A percentile compares a stretch with the other conserved stretches of the same genome.
phyloP scores from a whole-genome alignment of 2,888 invertebrate genomes.

The Dermolepida albohirtum region DNA sequence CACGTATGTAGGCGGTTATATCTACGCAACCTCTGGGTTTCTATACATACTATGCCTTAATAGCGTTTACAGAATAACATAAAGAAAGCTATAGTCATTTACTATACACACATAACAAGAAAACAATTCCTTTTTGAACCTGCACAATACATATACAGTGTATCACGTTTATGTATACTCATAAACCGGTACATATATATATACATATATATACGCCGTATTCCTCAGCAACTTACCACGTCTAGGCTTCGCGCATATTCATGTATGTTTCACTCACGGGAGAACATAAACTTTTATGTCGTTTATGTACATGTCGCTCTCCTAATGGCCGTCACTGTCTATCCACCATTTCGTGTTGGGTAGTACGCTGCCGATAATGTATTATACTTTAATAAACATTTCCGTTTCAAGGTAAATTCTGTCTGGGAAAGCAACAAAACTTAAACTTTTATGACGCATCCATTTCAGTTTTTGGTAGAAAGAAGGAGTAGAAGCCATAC shows the following conservation, averaged over 20 bases:
- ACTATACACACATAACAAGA: no score
- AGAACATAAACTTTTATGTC: slow-evolving; percentile 29
- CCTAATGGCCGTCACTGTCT: slow-evolving; percentile 25
- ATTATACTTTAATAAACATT: slow-evolving; percentile 37
- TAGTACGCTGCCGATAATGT: slow-evolving; percentile 15
- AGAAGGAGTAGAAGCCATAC: background rate
- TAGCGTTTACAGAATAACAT: no score
- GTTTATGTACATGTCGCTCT: slow-evolving; percentile 22
- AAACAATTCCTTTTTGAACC: no score
- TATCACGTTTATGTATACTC: no score
- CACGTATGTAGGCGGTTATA: no score
- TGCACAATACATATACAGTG: no score
- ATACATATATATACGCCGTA: no score
- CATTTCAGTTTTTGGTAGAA: slow-evolving; percentile 12
- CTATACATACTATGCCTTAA: no score
- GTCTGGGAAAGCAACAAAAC: slow-evolving; percentile 10
- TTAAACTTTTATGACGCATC: slow-evolving; percentile 6
- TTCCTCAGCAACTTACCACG: background rate
- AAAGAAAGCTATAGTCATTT: no score
- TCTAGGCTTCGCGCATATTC: slow-evolving; percentile 6
- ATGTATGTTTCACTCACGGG: slow-evolving; percentile 2
- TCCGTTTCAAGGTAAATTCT: slow-evolving; percentile 16
- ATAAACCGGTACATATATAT: no score
- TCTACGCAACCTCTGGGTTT: no score
- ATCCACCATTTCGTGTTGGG: slow-evolving; percentile 26